These are phyloP conservation scores for Deroptyus accipitrinus DNA, from an alignment of 2,113 vertebrate genomes.

Conservation along the genomic window DNA sequence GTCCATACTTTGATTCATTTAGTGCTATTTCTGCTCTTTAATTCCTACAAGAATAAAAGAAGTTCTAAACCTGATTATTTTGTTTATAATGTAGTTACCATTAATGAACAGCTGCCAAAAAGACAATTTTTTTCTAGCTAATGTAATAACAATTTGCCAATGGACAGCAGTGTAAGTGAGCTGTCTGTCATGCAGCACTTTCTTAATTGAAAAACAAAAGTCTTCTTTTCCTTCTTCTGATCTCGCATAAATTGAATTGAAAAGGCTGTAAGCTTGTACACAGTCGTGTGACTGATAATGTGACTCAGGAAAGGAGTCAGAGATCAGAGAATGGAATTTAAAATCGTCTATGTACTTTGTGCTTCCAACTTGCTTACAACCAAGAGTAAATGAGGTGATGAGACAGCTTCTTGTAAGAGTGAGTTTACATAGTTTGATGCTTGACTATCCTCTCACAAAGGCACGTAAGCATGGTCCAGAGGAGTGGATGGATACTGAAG, in stretches of 20 bases:
- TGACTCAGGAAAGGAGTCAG: not conserved
- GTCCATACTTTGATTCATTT: not conserved
- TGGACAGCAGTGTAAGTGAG: not conserved
- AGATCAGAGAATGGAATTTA: not conserved
- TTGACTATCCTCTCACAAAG: not conserved
- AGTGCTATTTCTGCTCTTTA: not conserved
- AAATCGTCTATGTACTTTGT: not conserved
- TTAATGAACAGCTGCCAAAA: slow-evolving; percentile 43
- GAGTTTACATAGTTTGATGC: not conserved
- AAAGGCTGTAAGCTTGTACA: not conserved
- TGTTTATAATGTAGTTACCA: not conserved
- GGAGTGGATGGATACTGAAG: not conserved
- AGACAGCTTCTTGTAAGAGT: not conserved
- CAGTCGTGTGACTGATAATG: not conserved
- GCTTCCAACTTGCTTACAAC: not conserved
- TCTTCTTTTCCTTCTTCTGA: not conserved
- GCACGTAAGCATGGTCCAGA: not conserved
- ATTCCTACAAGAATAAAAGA: slow-evolving; percentile 4
- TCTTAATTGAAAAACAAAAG: not conserved
- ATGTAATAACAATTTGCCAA: not conserved
- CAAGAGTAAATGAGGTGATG: not conserved
- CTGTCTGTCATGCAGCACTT: not conserved
- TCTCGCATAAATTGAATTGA: not conserved
- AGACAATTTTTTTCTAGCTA: not conserved
- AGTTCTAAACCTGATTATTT: slow-evolving; percentile 15